These are phyloP conservation scores for Falco columbarius DNA, from an alignment of 2,797 vertebrate genomes.

Conservation along the genomic window DNA sequence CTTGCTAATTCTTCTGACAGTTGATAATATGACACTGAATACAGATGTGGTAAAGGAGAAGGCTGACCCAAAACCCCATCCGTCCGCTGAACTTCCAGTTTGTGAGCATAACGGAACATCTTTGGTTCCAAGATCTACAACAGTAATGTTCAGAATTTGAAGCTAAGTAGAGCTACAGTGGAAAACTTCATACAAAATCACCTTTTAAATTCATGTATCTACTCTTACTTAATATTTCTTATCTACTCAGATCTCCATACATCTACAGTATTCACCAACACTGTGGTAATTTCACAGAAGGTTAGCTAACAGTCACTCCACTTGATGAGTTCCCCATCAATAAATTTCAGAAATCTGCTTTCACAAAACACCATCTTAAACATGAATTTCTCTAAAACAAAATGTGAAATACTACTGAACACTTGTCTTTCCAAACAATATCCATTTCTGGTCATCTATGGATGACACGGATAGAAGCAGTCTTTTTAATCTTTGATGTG, in stretches of 20 bases:
- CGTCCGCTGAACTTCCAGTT: constrained; percentile 92
- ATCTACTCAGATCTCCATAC: background rate
- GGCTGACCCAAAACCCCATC: constrained; percentile 93
- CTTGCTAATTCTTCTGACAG: constrained; percentile 96
- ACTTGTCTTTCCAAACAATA: background rate
- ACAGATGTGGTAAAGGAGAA: constrained; percentile 93
- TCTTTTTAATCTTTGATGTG: background rate
- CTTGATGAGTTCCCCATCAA: background rate
- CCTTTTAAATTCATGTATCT: background rate
- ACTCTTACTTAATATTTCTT: background rate
- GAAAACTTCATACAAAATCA: background rate
- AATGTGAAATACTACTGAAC: background rate
- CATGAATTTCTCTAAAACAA: background rate
- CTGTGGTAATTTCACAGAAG: background rate
- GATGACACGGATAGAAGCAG: background rate
- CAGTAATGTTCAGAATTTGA: background rate
- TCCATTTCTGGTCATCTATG: background rate
- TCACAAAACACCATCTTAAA: background rate
- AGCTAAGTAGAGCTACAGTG: background rate
- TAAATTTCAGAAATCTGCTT: background rate
- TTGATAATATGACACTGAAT: constrained; percentile 96
- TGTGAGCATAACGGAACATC: constrained; percentile 98
- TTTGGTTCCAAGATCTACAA: constrained; percentile 96
- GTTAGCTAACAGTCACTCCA: background rate
- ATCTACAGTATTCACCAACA: background rate